A percentile compares a stretch with the other conserved stretches of the same genome.
phyloP scores from a whole-genome alignment of 2,113 vertebrate genomes.

The Mormyrus iriodes region DNA sequence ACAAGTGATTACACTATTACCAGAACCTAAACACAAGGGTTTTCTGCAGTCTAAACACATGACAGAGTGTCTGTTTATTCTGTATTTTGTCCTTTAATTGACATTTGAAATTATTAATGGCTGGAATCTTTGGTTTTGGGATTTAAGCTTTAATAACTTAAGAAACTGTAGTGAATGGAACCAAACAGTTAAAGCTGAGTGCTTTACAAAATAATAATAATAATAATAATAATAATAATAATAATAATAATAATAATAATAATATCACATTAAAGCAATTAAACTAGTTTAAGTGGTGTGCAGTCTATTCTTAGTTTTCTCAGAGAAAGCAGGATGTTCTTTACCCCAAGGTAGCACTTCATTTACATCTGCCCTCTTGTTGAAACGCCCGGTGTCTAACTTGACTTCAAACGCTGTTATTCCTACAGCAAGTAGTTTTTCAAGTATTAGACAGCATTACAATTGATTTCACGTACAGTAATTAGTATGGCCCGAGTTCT shows the following conservation, averaged over 20 bases:
- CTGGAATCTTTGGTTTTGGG: slow-evolving; percentile 22
- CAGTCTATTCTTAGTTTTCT: slow-evolving; percentile 37
- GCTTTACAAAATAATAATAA: slow-evolving; percentile 14
- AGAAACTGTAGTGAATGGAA: slow-evolving; percentile 14
- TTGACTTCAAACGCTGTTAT: slow-evolving; percentile 56
- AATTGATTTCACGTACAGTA: slow-evolving; percentile 64
- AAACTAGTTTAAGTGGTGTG: slow-evolving; percentile 45
- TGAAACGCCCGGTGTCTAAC: slow-evolving; percentile 65
- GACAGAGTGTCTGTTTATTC: neutral
- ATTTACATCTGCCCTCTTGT: slow-evolving; percentile 53
- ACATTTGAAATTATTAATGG: neutral
- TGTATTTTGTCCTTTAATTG: neutral
- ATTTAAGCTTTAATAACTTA: neutral
- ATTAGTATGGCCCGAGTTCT: slow-evolving; percentile 47
- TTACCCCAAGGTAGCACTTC: slow-evolving; percentile 51
- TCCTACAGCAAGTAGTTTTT: slow-evolving; percentile 68
- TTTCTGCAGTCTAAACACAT: neutral
- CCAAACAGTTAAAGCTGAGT: slow-evolving; percentile 26
- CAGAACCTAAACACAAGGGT: neutral
- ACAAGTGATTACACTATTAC: neutral
- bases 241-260: slow-evolving; percentile 1
- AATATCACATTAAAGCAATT: slow-evolving; percentile 44
- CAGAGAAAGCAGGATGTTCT: slow-evolving; percentile 34
- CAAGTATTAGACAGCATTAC: slow-evolving; percentile 78
- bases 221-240: neutral